Percentiles rank a stretch among this genome's conserved stretches.
Evolutionary conservation across 2,888 invertebrate species (phyloP).

Genomic region (Drosophila koepferae): DNA sequence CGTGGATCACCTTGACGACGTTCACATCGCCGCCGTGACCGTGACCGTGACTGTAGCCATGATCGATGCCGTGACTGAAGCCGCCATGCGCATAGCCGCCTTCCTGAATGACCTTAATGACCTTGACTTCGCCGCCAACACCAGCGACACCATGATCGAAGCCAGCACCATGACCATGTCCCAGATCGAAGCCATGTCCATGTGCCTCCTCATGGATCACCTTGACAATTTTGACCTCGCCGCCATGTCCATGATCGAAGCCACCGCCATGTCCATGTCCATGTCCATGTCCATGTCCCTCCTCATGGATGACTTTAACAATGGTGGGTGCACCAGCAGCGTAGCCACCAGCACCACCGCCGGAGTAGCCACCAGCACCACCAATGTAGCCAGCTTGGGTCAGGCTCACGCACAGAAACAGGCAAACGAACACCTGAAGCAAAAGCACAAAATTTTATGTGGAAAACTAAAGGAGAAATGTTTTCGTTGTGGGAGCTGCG

Average conservation of each 20-base stretch:
- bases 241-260: conserved; percentile 34
- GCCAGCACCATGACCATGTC: conserved; percentile 20
- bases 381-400: conserved; percentile 66
- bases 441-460: neutral
- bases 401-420: conserved; percentile 64
- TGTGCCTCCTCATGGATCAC: conserved; percentile 53
- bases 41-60: conserved; percentile 9
- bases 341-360: conserved; percentile 44
- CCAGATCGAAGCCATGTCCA: conserved; percentile 28
- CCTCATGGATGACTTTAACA: conserved; percentile 53
- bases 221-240: conserved; percentile 60
- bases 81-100: conserved; percentile 19
- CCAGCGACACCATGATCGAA: conserved; percentile 9
- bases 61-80: conserved; percentile 14
- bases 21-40: conserved; percentile 53
- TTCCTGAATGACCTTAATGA: conserved; percentile 30
- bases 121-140: conserved; percentile 20
- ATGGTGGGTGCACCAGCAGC: conserved; percentile 49
- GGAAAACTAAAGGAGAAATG: neutral
- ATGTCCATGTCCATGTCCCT: conserved; percentile 28
- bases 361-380: conserved; percentile 42
- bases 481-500: neutral
- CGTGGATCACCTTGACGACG: conserved; percentile 57
- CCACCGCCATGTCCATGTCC: conserved; percentile 12
- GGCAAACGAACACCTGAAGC: conserved; percentile 65